Evolutionary conservation across 2,888 invertebrate species (phyloP).

Genomic region (Dryococelus australis): DNA sequence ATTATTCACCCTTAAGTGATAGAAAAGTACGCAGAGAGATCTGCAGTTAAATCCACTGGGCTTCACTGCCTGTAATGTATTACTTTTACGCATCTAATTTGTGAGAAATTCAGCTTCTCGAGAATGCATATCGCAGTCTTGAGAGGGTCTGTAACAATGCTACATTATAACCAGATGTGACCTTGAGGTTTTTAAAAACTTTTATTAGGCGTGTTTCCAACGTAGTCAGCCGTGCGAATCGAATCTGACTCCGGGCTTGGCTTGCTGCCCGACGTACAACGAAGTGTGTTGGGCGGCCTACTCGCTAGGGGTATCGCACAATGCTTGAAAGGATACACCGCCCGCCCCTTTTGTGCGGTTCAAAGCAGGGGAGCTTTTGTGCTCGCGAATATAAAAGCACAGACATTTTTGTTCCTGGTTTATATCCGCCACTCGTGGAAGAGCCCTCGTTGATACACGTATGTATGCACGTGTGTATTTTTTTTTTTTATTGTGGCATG

Average conservation of each 20-base stretch:
- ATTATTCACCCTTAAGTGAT: no score
- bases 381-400: background rate
- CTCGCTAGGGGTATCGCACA: background rate
- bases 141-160: no score
- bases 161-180: no score
- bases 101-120: no score
- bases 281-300: background rate
- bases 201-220: no score
- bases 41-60: no score
- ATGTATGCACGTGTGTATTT: background rate
- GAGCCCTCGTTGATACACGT: background rate
- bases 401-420: background rate
- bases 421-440: background rate
- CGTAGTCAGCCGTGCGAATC: background rate
- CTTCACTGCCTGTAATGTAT: no score
- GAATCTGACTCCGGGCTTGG: background rate
- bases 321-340: slow-evolving; percentile 7
- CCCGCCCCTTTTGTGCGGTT: background rate
- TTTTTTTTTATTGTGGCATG: background rate
- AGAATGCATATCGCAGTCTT: no score
- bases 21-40: no score
- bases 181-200: no score
- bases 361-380: background rate
- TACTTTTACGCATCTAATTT: no score
- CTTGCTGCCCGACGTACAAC: background rate